Percentiles rank a stretch among this genome's conserved stretches.
These are phyloP conservation scores for Trematocara nigrifrons DNA, from an alignment of 2,113 vertebrate genomes.

Conservation along the genomic window DNA sequence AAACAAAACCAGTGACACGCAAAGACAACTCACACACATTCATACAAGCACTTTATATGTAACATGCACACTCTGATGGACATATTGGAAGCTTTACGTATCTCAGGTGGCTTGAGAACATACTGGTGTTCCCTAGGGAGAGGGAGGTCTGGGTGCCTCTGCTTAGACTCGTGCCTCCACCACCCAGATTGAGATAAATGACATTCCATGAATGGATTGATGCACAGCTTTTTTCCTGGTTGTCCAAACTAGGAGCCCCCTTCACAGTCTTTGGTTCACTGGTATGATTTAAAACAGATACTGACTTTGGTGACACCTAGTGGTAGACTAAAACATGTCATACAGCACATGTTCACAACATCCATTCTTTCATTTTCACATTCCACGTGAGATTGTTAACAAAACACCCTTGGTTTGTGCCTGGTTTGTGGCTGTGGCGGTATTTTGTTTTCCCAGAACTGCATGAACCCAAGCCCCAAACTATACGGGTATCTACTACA, in stretches of 20 bases:
- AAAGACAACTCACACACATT: not conserved
- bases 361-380: not conserved
- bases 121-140: not conserved
- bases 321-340: not conserved
- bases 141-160: not conserved
- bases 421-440: not conserved
- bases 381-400: rapidly evolving
- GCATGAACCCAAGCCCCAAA: conserved; percentile 79
- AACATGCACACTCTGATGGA: not conserved
- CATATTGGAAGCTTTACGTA: not conserved
- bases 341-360: not conserved
- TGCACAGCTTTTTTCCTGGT: not conserved
- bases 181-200: not conserved
- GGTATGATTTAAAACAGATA: not conserved
- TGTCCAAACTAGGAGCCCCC: not conserved
- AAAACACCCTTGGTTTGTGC: not conserved
- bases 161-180: not conserved
- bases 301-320: not conserved
- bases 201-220: not conserved
- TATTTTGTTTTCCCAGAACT: conserved; percentile 77
- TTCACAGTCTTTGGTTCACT: not conserved
- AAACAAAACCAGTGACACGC: not conserved
- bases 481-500: no score
- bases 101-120: not conserved
- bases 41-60: not conserved